A percentile compares a stretch with the other conserved stretches of the same genome.
Conservation (phyloP, 1,140 invertebrate species). For the Asbolus verrucosus region DNA sequence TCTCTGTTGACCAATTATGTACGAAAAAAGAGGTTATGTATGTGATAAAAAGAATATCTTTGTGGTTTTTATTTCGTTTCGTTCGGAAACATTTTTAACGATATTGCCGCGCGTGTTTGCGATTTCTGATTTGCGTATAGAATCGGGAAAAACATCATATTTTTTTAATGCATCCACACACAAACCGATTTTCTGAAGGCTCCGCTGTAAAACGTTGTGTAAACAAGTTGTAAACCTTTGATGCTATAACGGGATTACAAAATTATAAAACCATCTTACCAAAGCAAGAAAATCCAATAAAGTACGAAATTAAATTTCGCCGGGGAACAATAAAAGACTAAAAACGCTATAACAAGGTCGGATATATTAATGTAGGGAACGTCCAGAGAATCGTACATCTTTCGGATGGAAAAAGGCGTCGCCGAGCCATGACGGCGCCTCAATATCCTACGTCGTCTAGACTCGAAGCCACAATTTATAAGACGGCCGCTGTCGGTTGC, state of each 20-base stretch:
- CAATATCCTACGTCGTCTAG: slow-evolving; percentile 18
- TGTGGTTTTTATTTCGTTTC: too few species aligned
- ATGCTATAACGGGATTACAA: slow-evolving; percentile 28
- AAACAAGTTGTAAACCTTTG: slow-evolving; percentile 38
- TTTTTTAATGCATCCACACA: too few species aligned
- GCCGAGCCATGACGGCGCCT: not conserved
- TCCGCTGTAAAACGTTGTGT: slow-evolving; percentile 24
- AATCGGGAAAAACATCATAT: not conserved
- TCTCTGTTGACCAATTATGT: too few species aligned
- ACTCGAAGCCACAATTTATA: slow-evolving; percentile 27
- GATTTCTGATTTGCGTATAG: not conserved
- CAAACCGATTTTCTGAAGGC: not conserved
- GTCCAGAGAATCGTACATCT: not conserved
- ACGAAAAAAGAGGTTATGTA: too few species aligned
- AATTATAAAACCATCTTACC: slow-evolving; percentile 39
- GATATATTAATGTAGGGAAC: slow-evolving; percentile 1
- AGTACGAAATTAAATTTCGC: slow-evolving; percentile 33
- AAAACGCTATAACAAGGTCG: slow-evolving; percentile 14
- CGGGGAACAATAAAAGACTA: not conserved
- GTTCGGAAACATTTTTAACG: not conserved
- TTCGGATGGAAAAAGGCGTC: slow-evolving; percentile 13
- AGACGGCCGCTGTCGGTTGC: slow-evolving; percentile 10
- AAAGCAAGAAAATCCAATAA: slow-evolving; percentile 38
- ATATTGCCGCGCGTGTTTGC: not conserved
- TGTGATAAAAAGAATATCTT: too few species aligned